Conservation (phyloP, 2,888 invertebrate species). For the Oxystoma pomonae region DNA sequence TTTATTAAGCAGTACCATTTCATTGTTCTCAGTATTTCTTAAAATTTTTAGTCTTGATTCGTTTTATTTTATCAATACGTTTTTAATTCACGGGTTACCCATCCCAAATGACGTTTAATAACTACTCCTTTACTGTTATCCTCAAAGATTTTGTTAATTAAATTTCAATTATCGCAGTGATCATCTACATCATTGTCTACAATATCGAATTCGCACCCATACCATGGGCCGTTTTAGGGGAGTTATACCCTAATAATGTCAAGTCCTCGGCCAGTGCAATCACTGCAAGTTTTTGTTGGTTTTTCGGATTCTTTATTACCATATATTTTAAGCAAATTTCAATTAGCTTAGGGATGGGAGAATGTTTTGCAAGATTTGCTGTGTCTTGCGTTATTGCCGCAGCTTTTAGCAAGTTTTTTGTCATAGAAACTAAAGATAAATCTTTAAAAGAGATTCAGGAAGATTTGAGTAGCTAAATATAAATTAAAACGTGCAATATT, state of each 20-base stretch:
- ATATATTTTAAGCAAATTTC: slow-evolving; percentile 62
- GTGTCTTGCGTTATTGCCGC: slow-evolving; percentile 58
- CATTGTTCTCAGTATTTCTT: too few relatives aligned
- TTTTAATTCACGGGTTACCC: too few relatives aligned
- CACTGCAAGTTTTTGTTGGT: slow-evolving; percentile 75
- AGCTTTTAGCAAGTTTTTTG: slow-evolving; percentile 66
- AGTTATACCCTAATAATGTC: slow-evolving; percentile 75
- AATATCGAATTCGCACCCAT: slow-evolving; percentile 73
- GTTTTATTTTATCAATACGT: too few relatives aligned
- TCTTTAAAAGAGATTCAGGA: slow-evolving; percentile 79
- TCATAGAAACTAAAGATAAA: slow-evolving; percentile 89
- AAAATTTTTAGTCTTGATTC: too few relatives aligned
- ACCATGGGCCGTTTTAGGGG: slow-evolving; percentile 80
- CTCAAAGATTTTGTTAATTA: too few relatives aligned
- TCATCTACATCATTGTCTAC: slow-evolving; percentile 72
- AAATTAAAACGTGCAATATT: slow-evolving; percentile 50
- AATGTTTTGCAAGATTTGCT: slow-evolving; percentile 71
- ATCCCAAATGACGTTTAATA: too few relatives aligned
- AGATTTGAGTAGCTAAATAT: slow-evolving; percentile 61
- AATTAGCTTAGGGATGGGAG: slow-evolving; percentile 57
- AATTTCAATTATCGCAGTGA: slow-evolving; percentile 54
- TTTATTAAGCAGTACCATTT: too few relatives aligned
- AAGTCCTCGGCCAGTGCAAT: slow-evolving; percentile 73
- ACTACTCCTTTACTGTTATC: too few relatives aligned
- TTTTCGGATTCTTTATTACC: slow-evolving; percentile 70